Percentiles rank a stretch among this genome's conserved stretches.
These are phyloP conservation scores for Rhabdomys pumilio DNA, from an alignment of 2,797 vertebrate genomes.

Conservation along the genomic window DNA sequence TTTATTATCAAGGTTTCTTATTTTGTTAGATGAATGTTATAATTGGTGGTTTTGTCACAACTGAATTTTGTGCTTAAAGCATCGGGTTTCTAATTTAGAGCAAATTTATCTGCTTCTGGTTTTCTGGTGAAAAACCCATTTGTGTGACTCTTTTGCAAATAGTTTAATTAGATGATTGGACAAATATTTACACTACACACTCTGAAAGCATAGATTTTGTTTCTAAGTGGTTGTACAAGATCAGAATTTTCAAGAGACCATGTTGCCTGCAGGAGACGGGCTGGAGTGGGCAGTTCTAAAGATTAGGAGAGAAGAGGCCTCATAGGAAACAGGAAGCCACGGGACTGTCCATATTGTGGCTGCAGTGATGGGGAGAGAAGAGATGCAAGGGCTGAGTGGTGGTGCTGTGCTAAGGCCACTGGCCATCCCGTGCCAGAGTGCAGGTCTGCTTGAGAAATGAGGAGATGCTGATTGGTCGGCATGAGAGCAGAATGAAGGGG, in stretches of 20 bases:
- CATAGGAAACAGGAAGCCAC: background rate
- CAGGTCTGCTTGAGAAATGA: background rate
- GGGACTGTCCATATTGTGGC: background rate
- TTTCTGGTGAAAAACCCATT: conserved; percentile 72
- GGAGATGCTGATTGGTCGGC: background rate
- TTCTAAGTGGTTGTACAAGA: conserved; percentile 86
- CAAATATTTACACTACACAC: conserved; percentile 44
- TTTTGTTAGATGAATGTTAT: conserved; percentile 16
- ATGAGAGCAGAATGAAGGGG: background rate
- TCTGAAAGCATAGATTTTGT: conserved; percentile 63
- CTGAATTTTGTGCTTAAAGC: conserved; percentile 60
- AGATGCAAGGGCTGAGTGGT: background rate
- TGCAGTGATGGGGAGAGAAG: background rate
- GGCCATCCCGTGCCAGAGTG: background rate
- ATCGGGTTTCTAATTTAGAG: conserved; percentile 45
- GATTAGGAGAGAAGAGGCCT: background rate
- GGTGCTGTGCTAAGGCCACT: background rate
- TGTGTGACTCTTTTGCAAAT: conserved; percentile 77
- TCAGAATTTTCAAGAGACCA: background rate
- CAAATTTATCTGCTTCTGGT: conserved; percentile 68
- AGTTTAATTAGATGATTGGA: conserved; percentile 77
- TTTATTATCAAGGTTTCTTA: conserved; percentile 34
- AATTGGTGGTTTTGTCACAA: conserved; percentile 66
- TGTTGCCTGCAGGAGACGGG: background rate
- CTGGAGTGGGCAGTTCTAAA: background rate